Evolutionary conservation across 2,113 vertebrate genomes (phyloP), one percentile per base, ranked within the genome.

Genomic region (Indicator maculatus): DNA sequence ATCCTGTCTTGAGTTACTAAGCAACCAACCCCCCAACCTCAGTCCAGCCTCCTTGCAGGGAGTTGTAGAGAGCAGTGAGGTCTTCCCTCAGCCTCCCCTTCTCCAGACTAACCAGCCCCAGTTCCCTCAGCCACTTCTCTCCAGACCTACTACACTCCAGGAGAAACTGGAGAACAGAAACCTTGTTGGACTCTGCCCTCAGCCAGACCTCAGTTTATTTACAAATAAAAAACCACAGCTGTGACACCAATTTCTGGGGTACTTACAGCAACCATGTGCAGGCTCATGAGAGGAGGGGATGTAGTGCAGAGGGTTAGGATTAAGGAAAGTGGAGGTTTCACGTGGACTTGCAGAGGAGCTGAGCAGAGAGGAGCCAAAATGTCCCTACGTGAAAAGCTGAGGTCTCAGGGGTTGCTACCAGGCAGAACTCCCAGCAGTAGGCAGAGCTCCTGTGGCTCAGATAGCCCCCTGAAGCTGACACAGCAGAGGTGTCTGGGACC

Each of bases 201-300:
- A 85, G 91, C 94, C 79, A 95, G 85, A 88, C 26, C 65, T 27
- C 72, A 5, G 4, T 97, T 96, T 97, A 97, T 96, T 95, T 97
- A 97, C 96, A 97, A 77, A 95, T n/a, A 58, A 58, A 72, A 79
- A 86, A 84, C 84, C 11, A n/a, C 2, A 2, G 63, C 50, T 23
- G 63, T 63, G 58, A 31, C 36, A n/a, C 76, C 64, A 31, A 84
- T 63, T 45, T 33, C 33, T 39, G 56, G 9, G 73, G 7, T 97
- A 96, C 96, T 89, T 97, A 96, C 96, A 97, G 63, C 82, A 59
- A 19, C 38, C 50, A 41, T 11, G 30, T 7, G 8, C 72, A 83
- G 24, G 36, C 64, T 82, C 52, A 50, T 38, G 24, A 78, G 39
- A 55, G 63, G 72, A 88, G 60, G 47, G 30, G 5, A n/a, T 2